Conservation (phyloP, 2,888 invertebrate species). For the Tricholauxania praeusta region DNA sequence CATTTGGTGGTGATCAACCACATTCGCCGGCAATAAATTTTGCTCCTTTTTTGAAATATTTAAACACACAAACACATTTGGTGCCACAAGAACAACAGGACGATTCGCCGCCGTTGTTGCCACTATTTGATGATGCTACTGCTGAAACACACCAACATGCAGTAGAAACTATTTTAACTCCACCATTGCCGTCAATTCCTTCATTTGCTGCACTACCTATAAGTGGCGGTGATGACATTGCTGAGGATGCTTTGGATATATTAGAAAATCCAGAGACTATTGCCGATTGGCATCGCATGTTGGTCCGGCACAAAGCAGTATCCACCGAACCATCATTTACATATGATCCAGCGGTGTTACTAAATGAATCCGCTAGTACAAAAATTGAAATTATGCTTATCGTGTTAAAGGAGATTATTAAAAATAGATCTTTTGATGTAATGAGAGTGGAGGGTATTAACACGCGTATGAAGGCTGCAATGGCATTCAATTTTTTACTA, state of each 20-base stretch:
- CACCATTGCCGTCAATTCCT: background rate
- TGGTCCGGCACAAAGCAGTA: slow-evolving; percentile 23
- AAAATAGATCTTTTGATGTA: slow-evolving; percentile 49
- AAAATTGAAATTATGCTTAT: slow-evolving; percentile 46
- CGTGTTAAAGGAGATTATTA: slow-evolving; percentile 51
- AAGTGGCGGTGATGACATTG: background rate
- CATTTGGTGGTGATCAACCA: background rate
- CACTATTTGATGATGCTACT: background rate
- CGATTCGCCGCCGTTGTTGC: background rate
- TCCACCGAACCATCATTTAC: slow-evolving; percentile 10
- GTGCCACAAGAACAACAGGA: background rate
- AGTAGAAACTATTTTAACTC: background rate
- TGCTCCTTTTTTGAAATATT: no score
- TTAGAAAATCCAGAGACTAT: slow-evolving; percentile 17
- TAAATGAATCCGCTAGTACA: slow-evolving; percentile 31
- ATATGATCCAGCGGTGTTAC: slow-evolving; percentile 39
- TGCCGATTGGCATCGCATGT: slow-evolving; percentile 35
- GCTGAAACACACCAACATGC: background rate
- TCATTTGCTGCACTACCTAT: background rate
- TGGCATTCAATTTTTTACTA: slow-evolving; percentile 50
- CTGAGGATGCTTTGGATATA: background rate
- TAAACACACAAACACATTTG: background rate
- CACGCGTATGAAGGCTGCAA: slow-evolving; percentile 50
- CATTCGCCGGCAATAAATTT: no score
- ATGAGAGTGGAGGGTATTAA: slow-evolving; percentile 44